Percentiles rank a stretch among this genome's conserved stretches.
phyloP scores from a whole-genome alignment of 1,140 invertebrate species.

The Saxidomus purpurata region DNA sequence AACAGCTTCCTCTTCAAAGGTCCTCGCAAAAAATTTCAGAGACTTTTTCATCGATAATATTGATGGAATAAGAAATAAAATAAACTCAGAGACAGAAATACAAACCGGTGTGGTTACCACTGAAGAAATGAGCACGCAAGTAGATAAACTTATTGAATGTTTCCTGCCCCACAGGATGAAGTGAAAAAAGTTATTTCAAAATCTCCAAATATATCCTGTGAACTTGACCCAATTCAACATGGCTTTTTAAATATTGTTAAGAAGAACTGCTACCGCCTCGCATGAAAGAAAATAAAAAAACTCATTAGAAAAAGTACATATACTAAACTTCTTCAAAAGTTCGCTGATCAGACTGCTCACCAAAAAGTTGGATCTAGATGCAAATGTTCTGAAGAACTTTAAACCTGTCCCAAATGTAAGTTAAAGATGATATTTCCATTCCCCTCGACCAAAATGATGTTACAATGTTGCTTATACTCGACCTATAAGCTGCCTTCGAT shows the following conservation, averaged over 20 bases:
- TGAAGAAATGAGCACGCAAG: background rate
- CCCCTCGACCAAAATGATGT: background rate
- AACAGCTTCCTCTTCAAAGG: background rate
- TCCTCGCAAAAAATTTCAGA: background rate
- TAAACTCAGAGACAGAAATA: background rate
- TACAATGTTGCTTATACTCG: background rate
- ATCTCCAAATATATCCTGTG: background rate
- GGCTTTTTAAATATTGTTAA: background rate
- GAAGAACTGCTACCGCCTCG: background rate
- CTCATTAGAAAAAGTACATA: background rate
- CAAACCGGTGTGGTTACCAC: background rate
- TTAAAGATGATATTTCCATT: background rate
- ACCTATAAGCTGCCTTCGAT: background rate
- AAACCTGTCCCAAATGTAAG: background rate
- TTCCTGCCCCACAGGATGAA: no score
- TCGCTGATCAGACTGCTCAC: background rate
- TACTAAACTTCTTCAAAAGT: background rate
- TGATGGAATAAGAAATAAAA: background rate
- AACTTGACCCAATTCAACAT: background rate
- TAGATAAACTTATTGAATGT: no score
- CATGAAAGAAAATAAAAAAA: background rate
- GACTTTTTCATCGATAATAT: constrained; percentile 17
- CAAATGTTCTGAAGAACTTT: constrained; percentile 2
- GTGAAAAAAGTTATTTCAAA: no score
- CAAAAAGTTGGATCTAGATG: background rate